Base-by-base conservation (phyloP, 2,888 invertebrate species). In the Drosophila suboccidentalis region DNA sequence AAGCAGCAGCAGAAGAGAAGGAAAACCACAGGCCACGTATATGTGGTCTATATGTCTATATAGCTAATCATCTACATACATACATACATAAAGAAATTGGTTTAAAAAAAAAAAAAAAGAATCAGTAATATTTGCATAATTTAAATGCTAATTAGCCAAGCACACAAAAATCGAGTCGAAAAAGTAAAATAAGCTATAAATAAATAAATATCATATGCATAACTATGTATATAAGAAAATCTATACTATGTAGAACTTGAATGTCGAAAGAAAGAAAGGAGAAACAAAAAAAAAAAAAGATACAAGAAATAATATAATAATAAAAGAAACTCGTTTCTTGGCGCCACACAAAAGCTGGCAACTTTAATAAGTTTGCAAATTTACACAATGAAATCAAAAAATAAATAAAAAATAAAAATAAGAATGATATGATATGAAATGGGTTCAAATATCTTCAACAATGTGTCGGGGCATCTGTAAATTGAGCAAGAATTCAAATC, bases 61-160 rank as follows among this genome's bases (percentile, higher is more conserved):
- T 49, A 15, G 5, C 10, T 17, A 32, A 3, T 26, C 29, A 47
- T 15, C n/a, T 26, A n/a, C n/a, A n/a, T n/a, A n/a, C n/a, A n/a
- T n/a, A n/a, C n/a, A n/a, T n/a, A n/a, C n/a, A n/a, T n/a, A n/a
- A 64, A 67, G 70, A 68, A 70, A 73, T 66, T 59, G 55, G 15
- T 55, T 5, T 22, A 22, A 5, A 54, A 43, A 41, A 22, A 64
- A 47, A n/a, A n/a, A n/a, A n/a, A n/a, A 19, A 39, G 38, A 44
- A 66, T 47, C 66, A 87, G 64, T 79, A 67, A 85, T 89, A 77
- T 85, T 85, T 87, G 85, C 87, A 85, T 89, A 89, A 85, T 85
- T 89, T 70, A 71, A 87, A 85, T 79, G 87, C 77, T 82, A 85
- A 89, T 87, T 72, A 84, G 78, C 59, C 51, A 53, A 49, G 49